Percentiles rank a stretch among this genome's conserved stretches.
Evolutionary conservation across 37 sponge, comb jelly and placozoan species (phyloP).

Genomic region (Haliclona indistincta): DNA sequence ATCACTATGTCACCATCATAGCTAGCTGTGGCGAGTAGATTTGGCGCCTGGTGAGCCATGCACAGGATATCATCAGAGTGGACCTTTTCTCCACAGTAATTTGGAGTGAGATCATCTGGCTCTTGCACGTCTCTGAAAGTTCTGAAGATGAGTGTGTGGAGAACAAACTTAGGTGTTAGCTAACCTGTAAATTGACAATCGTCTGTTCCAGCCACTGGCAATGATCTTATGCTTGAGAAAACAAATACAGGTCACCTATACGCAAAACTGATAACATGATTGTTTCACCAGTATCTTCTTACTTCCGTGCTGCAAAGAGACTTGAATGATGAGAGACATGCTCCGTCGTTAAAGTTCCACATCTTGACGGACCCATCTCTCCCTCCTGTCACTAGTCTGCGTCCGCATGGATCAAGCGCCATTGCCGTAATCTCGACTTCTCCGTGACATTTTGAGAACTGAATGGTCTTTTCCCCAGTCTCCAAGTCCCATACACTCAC

Average conservation of each 20-base stretch:
- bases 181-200: slow-evolving; percentile 36
- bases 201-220: slow-evolving; percentile 60
- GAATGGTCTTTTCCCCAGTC: slow-evolving; percentile 89
- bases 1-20: slow-evolving; percentile 84
- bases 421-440: slow-evolving; percentile 93
- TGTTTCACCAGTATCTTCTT: neutral
- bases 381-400: slow-evolving; percentile 86
- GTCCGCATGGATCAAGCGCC: slow-evolving; percentile 83
- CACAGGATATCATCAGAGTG: slow-evolving; percentile 93
- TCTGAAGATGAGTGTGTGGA: neutral
- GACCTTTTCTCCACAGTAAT: slow-evolving; percentile 54
- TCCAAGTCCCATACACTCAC: slow-evolving; percentile 94
- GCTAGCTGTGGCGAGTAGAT: slow-evolving; percentile 64
- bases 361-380: slow-evolving; percentile 90
- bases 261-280: neutral
- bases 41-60: slow-evolving; percentile 61
- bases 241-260: slow-evolving; percentile 54
- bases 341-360: slow-evolving; percentile 98
- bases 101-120: slow-evolving; percentile 38
- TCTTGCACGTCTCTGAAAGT: slow-evolving; percentile 33
- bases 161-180: neutral
- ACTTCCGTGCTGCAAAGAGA: slow-evolving; percentile 56
- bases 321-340: slow-evolving; percentile 72
- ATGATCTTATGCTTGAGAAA: slow-evolving; percentile 44
- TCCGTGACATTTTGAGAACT: slow-evolving; percentile 87